Conservation (phyloP, 2,888 invertebrate species). For the Chironomus riparius region DNA sequence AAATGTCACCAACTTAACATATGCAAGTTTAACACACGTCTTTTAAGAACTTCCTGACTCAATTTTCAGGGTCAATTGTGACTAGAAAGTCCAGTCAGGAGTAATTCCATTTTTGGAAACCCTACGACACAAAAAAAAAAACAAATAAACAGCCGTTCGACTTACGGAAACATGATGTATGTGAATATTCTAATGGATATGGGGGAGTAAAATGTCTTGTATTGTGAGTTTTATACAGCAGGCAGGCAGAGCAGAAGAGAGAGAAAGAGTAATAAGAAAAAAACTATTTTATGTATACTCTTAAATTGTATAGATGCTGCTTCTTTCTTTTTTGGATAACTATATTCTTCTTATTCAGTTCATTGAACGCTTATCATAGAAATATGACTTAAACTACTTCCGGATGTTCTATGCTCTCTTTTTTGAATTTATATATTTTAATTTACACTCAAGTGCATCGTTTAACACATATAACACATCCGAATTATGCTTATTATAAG, state of each 20-base stretch:
- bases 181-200: constrained; percentile 8
- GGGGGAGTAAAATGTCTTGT: constrained; percentile 2
- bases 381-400: constrained; percentile 1
- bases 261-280: neutral
- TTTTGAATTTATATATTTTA: neutral
- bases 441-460: constrained; percentile 11
- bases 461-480: neutral
- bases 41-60: too few species aligned
- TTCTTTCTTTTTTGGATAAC: constrained; percentile 16
- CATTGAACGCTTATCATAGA: constrained; percentile 20
- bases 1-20: too few species aligned
- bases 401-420: neutral
- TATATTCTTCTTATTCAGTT: constrained; percentile 6
- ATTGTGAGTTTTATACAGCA: neutral
- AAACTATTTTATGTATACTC: neutral
- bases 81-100: too few species aligned
- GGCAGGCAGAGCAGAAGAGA: too few species aligned
- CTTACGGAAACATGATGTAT: constrained; percentile 21
- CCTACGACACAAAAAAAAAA: neutral
- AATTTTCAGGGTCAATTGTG: too few species aligned
- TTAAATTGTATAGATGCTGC: too few species aligned
- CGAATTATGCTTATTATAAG: neutral
- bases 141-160: neutral
- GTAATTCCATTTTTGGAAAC: too few species aligned
- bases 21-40: too few species aligned